Percentiles rank a stretch among this genome's conserved stretches.
phyloP scores from a whole-genome alignment of 2,888 invertebrate species.

The Nesidiocoris tenuis region DNA sequence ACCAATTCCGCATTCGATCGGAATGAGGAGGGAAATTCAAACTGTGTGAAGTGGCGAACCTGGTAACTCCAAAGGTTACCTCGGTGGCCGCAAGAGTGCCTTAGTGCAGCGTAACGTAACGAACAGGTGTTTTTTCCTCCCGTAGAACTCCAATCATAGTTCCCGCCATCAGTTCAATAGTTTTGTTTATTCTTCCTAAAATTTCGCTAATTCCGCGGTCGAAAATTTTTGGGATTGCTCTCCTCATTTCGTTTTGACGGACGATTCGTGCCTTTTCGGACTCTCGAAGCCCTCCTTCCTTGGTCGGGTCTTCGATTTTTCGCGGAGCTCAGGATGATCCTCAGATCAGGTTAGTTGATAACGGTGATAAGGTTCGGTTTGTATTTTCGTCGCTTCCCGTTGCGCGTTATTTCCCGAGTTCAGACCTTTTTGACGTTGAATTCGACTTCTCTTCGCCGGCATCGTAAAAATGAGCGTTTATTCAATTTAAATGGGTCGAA shows the following conservation, averaged over 20 bases:
- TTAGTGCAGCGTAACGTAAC: neutral
- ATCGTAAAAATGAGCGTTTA: no score
- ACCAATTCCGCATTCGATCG: neutral
- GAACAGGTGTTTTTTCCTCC: neutral
- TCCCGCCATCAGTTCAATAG: neutral
- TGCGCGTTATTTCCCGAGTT: neutral
- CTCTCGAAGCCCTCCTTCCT: neutral
- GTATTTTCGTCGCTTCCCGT: neutral
- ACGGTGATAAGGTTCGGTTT: neutral
- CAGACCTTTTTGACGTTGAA: no score
- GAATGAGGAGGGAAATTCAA: neutral
- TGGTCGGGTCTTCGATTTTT: neutral
- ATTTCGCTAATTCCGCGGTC: no score
- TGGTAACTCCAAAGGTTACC: neutral
- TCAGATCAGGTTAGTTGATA: conserved; percentile 40
- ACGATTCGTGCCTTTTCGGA: neutral
- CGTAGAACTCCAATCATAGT: neutral
- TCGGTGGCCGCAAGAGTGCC: neutral
- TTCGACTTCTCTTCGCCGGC: no score
- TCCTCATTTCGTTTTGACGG: neutral
- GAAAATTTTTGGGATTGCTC: no score
- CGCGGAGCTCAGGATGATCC: conserved; percentile 15
- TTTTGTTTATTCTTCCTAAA: no score
- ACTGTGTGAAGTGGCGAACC: neutral
- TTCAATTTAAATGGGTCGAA: no score